Evolutionary conservation across 2,797 vertebrate species (phyloP), one percentile per base, ranked within the genome.

Genomic region (Apodemus agrarius): DNA sequence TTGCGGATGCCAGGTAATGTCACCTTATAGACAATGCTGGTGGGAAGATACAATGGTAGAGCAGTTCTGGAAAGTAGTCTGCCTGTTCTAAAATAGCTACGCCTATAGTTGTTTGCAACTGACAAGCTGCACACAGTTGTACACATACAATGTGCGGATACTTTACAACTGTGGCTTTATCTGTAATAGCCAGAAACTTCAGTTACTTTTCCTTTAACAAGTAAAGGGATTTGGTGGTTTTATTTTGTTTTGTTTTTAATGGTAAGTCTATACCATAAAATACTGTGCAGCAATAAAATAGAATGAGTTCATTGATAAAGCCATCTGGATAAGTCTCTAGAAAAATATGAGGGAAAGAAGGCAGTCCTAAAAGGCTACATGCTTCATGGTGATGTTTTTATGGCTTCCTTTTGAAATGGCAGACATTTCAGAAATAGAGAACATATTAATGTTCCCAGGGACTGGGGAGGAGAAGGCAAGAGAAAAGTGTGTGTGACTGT

Each of bases 391-490:
- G 84, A 11, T 34, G 40, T 69, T 69, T 61, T 26, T 69, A 4
- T 65, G 83, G 65, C 37, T 43, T 89, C 34, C 24, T 93, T 17
- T 85, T 49, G 65, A 87, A 94, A 88, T 96, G 80, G n/a, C 52
- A 78, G 67, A 49, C 37, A 46, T 61, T 59, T 93, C 12, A 88
- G 19, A 95, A 79, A 26, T 54, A 65, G 81, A 89, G 67, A 84
- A 10, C 7, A 17, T 17, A 72, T 85, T 31, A 22, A 37, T 81
- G 57, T 92, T 87, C 63, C 22, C 29, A 83, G 89, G 26, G 49
- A 52, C 91, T 84, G 46, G 21, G 78, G 61, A 89, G 21, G 49
- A 46, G 67, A 43, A 0, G 1, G 29, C 6, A 24, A 43, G 26
- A 72, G 37, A 26, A 37, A 26, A 26, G 6, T 46, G 37, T 43